These are phyloP conservation scores for Drosophila macrospina DNA, from an alignment of 2,888 invertebrate genomes.

Conservation along the genomic window DNA sequence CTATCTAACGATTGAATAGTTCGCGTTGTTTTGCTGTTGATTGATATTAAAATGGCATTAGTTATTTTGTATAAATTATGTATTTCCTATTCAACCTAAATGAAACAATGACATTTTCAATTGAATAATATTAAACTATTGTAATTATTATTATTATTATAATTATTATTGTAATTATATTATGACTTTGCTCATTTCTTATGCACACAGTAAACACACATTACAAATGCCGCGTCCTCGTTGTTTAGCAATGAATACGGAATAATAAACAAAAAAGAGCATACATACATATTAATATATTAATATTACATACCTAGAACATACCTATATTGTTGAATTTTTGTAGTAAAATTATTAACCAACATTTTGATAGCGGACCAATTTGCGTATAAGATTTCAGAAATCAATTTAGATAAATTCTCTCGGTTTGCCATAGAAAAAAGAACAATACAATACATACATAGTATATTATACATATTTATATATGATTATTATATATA, in stretches of 20 bases:
- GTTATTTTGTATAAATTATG: conserved; percentile 52
- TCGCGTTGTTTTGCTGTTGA: conserved; percentile 67
- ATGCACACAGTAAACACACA: conserved; percentile 34
- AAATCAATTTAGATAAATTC: conserved; percentile 79
- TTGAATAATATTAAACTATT: conserved; percentile 44
- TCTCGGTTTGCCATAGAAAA: conserved; percentile 73
- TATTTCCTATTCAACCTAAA: conserved; percentile 34
- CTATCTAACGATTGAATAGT: conserved; percentile 43
- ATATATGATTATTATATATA: conserved; percentile 18
- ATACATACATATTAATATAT: conserved; percentile 31
- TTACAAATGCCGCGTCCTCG: too few relatives aligned
- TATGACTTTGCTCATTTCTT: conserved; percentile 77
- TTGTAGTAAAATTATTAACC: conserved; percentile 79
- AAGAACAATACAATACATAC: conserved; percentile 38
- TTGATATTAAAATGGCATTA: conserved; percentile 71
- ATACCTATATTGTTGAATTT: conserved; percentile 75
- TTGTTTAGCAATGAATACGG: background rate
- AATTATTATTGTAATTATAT: conserved; percentile 67
- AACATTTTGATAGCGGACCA: conserved; percentile 84
- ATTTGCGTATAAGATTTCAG: conserved; percentile 84
- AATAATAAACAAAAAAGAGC: conserved; percentile 14
- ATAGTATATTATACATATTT: conserved; percentile 30
- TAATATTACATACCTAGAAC: conserved; percentile 52
- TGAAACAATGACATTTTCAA: conserved; percentile 14
- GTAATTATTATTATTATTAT: conserved; percentile 23